Conservation (phyloP, 2,888 invertebrate species). For the Drosophila demipolita region DNA sequence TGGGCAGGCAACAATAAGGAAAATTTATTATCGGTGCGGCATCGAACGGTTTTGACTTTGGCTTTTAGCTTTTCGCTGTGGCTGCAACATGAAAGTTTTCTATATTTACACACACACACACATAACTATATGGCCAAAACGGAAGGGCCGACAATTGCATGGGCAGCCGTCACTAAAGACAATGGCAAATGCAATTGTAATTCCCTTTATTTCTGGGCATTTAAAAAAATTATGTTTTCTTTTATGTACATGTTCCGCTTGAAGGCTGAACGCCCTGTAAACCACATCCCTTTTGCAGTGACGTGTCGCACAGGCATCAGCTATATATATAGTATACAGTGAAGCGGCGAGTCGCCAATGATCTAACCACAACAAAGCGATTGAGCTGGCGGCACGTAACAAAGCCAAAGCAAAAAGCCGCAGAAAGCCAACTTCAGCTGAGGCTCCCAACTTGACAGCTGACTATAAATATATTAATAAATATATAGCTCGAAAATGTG, state of each 20-base stretch:
- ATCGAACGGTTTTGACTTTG: constrained; percentile 71
- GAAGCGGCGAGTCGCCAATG: constrained; percentile 44
- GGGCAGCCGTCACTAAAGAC: constrained; percentile 44
- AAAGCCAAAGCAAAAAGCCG: constrained; percentile 36
- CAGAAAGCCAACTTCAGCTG: constrained; percentile 33
- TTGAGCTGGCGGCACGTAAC: constrained; percentile 5
- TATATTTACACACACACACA: not conserved
- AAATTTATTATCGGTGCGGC: constrained; percentile 76
- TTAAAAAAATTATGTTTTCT: constrained; percentile 1
- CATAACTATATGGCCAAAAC: constrained; percentile 35
- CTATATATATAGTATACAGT: constrained; percentile 13
- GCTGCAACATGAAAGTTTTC: constrained; percentile 40
- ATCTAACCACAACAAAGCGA: constrained; percentile 65
- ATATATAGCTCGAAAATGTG: not conserved
- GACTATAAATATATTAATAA: constrained; percentile 2
- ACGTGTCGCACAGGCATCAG: constrained; percentile 53
- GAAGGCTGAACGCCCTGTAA: constrained; percentile 23
- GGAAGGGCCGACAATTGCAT: constrained; percentile 72
- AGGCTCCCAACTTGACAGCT: constrained; percentile 20
- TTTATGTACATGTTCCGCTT: constrained; percentile 43
- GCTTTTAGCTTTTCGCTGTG: constrained; percentile 39
- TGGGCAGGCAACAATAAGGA: constrained; percentile 71
- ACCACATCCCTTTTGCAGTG: constrained; percentile 54
- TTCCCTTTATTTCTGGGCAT: constrained; percentile 36
- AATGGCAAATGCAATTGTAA: constrained; percentile 69